Percentiles rank a stretch among this genome's conserved stretches.
Evolutionary conservation across 2,113 vertebrate species (phyloP).

Genomic region (Channa maculata): DNA sequence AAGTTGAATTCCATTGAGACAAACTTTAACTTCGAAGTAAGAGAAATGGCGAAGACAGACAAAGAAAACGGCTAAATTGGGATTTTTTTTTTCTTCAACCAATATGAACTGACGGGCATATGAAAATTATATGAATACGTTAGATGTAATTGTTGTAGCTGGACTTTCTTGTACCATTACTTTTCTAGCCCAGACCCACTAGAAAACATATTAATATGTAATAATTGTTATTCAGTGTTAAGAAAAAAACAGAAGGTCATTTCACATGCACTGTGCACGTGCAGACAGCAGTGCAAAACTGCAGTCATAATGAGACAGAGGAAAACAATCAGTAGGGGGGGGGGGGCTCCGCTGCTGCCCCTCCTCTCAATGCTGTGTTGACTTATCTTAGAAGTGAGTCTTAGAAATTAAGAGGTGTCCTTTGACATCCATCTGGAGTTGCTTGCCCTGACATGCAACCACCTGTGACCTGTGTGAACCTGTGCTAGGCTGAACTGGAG

Average conservation of each 20-base stretch:
- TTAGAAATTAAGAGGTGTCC: constrained; percentile 55
- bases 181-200: not conserved
- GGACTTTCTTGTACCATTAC: not conserved
- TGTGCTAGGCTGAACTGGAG: constrained; percentile 38
- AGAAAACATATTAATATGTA: not conserved
- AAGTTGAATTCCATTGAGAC: constrained; percentile 24
- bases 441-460: constrained; percentile 53
- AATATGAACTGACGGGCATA: constrained; percentile 12
- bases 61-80: not conserved
- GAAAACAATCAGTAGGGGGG: too few relatives aligned
- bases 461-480: constrained; percentile 64
- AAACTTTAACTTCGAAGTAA: constrained; percentile 9
- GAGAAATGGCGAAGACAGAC: constrained; percentile 12
- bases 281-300: not conserved
- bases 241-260: not conserved
- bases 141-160: not conserved
- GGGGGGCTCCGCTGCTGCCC: constrained; percentile 1
- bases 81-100: not conserved
- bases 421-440: constrained; percentile 68
- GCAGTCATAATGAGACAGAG: not conserved
- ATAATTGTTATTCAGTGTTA: not conserved
- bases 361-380: constrained; percentile 30
- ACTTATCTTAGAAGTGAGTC: constrained; percentile 41
- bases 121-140: constrained; percentile 17
- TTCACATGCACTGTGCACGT: not conserved